These are phyloP conservation scores for Halcyon senegalensis DNA, from an alignment of 2,113 vertebrate species.

Conservation along the genomic window DNA sequence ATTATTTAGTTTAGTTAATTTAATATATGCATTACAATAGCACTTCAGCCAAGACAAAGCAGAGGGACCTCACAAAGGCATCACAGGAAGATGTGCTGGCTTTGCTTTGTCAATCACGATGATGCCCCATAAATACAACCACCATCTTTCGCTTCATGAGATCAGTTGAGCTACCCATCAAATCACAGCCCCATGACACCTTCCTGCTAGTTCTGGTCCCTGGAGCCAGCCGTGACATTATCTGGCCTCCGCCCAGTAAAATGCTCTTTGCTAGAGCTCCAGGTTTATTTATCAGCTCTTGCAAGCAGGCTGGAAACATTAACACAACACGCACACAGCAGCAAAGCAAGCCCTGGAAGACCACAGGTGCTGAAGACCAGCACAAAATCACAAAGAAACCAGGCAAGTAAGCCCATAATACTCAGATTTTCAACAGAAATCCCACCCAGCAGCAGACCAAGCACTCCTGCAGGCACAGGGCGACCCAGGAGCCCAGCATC, in stretches of 20 bases:
- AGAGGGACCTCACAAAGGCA: background rate
- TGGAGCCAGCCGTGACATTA: background rate
- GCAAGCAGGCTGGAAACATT: background rate
- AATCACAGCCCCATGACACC: background rate
- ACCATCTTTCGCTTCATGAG: background rate
- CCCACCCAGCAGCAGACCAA: background rate
- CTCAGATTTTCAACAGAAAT: background rate
- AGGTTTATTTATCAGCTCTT: background rate
- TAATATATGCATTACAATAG: background rate
- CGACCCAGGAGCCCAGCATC: background rate
- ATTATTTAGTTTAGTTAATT: background rate
- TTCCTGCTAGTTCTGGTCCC: background rate
- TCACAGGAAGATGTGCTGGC: background rate
- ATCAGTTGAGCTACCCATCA: background rate
- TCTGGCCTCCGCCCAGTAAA: background rate
- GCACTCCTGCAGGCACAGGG: background rate
- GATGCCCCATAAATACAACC: background rate
- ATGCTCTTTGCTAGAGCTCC: background rate
- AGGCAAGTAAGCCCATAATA: background rate
- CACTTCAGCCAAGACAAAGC: background rate
- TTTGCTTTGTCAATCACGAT: background rate
- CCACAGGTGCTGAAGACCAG: background rate
- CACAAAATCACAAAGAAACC: background rate
- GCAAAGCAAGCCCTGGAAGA: background rate
- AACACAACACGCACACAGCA: background rate